phyloP scores from a whole-genome alignment of 2,797 vertebrate genomes.

The Helostoma temminkii region DNA sequence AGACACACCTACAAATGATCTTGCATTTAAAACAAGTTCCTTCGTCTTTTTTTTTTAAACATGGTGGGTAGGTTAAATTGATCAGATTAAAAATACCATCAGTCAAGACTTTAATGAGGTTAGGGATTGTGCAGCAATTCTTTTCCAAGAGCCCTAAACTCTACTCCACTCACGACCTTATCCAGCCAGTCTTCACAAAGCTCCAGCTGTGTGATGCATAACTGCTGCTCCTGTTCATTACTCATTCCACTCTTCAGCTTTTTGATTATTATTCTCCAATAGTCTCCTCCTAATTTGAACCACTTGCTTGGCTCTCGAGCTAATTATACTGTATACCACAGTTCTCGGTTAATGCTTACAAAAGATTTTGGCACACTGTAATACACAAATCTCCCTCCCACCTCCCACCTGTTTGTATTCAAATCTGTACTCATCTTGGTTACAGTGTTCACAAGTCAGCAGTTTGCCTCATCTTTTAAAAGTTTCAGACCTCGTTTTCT shows the following conservation, averaged over 20 bases:
- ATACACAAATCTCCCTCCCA: constrained; percentile 24
- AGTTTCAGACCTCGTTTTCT: constrained; percentile 67
- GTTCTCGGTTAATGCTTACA: constrained; percentile 62
- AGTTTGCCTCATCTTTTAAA: constrained; percentile 70
- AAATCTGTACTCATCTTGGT: constrained; percentile 56
- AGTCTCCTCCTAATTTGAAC: constrained; percentile 65
- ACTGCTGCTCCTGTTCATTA: constrained; percentile 50
- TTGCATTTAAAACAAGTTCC: constrained; percentile 5
- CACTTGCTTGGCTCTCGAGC: constrained; percentile 62
- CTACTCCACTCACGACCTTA: constrained; percentile 16
- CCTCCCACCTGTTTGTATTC: constrained; percentile 74
- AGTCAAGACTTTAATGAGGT: not conserved
- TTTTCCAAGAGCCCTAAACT: constrained; percentile 8
- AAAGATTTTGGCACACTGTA: constrained; percentile 56
- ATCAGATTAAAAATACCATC: not conserved
- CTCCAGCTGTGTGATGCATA: constrained; percentile 54
- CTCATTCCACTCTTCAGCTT: constrained; percentile 47
- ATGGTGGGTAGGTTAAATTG: not conserved
- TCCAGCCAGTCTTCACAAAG: constrained; percentile 41
- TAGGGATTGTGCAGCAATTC: not conserved
- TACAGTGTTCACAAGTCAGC: constrained; percentile 69
- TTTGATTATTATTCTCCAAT: constrained; percentile 68
- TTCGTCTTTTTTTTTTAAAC: not conserved
- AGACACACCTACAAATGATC: constrained; percentile 19
- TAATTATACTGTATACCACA: constrained; percentile 66